phyloP scores from a whole-genome alignment of 1,140 invertebrate genomes.

The Batillaria attramentaria region DNA sequence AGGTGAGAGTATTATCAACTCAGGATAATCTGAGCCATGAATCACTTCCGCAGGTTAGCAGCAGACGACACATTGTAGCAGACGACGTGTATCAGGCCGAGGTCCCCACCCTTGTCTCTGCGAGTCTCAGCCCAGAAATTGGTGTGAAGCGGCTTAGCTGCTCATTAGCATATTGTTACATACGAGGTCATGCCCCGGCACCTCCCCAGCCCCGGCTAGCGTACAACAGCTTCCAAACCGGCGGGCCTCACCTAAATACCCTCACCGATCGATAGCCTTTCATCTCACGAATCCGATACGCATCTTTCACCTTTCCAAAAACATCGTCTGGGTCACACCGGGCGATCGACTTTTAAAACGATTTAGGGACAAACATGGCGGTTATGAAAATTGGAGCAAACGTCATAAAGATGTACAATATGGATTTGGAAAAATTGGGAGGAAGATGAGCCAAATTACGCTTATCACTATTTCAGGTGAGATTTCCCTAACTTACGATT shows the following conservation, averaged over 20 bases:
- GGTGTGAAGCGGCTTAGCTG: conserved; percentile 30
- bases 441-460: conserved; percentile 14
- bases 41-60: not conserved
- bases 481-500: not conserved
- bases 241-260: conserved; percentile 25
- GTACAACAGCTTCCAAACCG: conserved; percentile 7
- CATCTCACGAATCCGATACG: too few relatives aligned
- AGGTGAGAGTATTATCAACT: not conserved
- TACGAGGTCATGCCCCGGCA: conserved; percentile 32
- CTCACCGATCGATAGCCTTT: conserved; percentile 24
- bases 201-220: conserved; percentile 26
- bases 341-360: too few relatives aligned
- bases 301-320: too few relatives aligned
- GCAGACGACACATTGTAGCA: conserved; percentile 32
- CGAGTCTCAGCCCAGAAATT: conserved; percentile 28
- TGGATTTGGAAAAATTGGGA: conserved; percentile 37
- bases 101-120: conserved; percentile 30
- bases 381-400: conserved; percentile 40
- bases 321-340: too few relatives aligned
- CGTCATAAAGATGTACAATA: conserved; percentile 42
- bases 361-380: conserved; percentile 42
- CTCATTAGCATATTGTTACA: conserved; percentile 37
- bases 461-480: not conserved
- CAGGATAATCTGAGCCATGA: too few relatives aligned
- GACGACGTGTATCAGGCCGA: not conserved